Conservation (phyloP, 1,140 invertebrate genomes). For the Drosophila rhopaloa region DNA sequence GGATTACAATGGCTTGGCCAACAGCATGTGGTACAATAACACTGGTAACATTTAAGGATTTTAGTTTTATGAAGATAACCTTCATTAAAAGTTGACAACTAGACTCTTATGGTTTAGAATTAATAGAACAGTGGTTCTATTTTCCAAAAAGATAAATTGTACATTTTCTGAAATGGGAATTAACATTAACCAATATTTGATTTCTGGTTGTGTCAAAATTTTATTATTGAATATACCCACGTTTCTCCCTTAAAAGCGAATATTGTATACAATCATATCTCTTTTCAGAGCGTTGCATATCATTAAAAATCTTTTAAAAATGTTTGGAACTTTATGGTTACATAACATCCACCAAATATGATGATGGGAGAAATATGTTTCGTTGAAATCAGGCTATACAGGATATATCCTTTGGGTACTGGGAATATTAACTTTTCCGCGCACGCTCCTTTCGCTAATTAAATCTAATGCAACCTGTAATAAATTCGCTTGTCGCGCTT, state of each 20-base stretch:
- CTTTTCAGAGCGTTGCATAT: neutral
- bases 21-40: neutral
- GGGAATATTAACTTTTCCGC: constrained; percentile 43
- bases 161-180: too few species aligned
- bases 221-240: too few species aligned
- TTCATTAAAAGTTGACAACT: too few species aligned
- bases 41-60: too few species aligned
- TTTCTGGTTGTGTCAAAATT: too few species aligned
- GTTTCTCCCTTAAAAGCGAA: neutral
- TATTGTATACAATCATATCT: neutral
- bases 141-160: too few species aligned
- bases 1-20: neutral
- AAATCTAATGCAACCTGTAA: constrained; percentile 83
- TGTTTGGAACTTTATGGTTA: neutral
- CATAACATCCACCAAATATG: neutral
- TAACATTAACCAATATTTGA: too few species aligned
- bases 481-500: constrained; percentile 74
- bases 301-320: neutral
- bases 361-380: neutral
- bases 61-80: too few species aligned
- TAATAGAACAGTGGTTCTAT: too few species aligned
- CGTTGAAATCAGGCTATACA: neutral
- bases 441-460: constrained; percentile 63
- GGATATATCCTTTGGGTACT: neutral
- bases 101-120: too few species aligned